Conservation (phyloP, 2,888 invertebrate genomes). For the Thysanoteuthis rhombus region DNA sequence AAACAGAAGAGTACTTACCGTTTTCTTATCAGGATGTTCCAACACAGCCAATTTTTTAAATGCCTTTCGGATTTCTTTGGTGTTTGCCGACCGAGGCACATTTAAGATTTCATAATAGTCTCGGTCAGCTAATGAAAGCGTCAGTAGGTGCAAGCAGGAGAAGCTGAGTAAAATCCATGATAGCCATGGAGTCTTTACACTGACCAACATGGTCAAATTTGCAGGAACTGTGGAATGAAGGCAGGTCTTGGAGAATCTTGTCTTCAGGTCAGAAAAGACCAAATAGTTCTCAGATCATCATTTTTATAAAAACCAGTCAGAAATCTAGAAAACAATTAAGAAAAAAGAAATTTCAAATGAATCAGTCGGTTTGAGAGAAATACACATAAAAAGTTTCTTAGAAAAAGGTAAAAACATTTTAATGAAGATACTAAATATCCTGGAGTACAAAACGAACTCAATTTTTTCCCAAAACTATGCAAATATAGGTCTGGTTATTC, state of each 20-base stretch:
- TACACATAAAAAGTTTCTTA: background rate
- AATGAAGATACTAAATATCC: too few species aligned
- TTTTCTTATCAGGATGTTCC: conserved; percentile 80
- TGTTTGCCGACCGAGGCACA: conserved; percentile 75
- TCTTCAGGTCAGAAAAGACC: background rate
- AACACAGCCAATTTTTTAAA: conserved; percentile 81
- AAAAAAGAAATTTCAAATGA: background rate
- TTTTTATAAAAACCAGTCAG: background rate
- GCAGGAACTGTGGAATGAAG: background rate
- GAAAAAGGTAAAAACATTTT: too few species aligned
- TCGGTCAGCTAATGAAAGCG: conserved; percentile 40
- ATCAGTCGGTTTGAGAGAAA: background rate
- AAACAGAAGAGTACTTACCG: conserved; percentile 54
- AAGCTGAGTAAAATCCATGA: background rate
- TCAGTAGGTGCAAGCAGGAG: conserved; percentile 22
- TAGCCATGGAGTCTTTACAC: background rate
- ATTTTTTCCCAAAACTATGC: too few species aligned
- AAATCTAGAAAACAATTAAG: background rate
- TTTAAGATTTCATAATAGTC: conserved; percentile 79
- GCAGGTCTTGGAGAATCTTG: background rate
- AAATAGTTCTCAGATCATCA: background rate
- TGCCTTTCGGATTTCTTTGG: conserved; percentile 79
- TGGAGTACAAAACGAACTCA: too few species aligned
- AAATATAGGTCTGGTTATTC: too few species aligned
- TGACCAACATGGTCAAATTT: conserved; percentile 12